These are phyloP conservation scores for Apamea epomidion DNA, from an alignment of 2,888 invertebrate genomes.

Conservation along the genomic window DNA sequence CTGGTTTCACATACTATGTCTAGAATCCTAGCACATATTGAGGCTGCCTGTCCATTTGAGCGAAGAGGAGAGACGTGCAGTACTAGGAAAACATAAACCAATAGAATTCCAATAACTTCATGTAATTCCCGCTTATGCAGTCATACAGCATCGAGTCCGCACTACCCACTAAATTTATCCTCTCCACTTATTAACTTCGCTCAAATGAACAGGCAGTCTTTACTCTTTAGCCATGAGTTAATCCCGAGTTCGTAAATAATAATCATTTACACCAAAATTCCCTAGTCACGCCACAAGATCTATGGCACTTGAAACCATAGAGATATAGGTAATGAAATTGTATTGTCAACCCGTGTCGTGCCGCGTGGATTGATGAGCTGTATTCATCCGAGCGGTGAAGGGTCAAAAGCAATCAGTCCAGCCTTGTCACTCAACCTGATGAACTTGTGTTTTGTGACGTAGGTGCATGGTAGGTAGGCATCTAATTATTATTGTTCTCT, in stretches of 20 bases:
- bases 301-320: constrained; percentile 25
- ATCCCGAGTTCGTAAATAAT: neutral
- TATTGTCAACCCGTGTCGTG: constrained; percentile 58
- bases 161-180: neutral
- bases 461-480: constrained; percentile 11
- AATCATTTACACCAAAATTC: constrained; percentile 16
- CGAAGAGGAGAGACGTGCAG: neutral
- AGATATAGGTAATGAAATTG: constrained; percentile 45
- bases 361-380: constrained; percentile 51
- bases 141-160: neutral
- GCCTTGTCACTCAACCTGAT: constrained; percentile 60
- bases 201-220: neutral
- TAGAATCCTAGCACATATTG: neutral
- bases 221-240: no score
- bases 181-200: neutral
- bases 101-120: neutral
- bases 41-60: neutral
- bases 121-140: neutral
- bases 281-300: constrained; percentile 22
- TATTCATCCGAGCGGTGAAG: constrained; percentile 49
- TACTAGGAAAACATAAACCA: neutral
- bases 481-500: neutral
- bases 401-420: constrained; percentile 59
- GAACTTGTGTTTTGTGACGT: constrained; percentile 38
- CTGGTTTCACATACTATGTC: neutral